Evolutionary conservation across 1,140 invertebrate genomes (phyloP).

Genomic region (Drosophila gunungcola): DNA sequence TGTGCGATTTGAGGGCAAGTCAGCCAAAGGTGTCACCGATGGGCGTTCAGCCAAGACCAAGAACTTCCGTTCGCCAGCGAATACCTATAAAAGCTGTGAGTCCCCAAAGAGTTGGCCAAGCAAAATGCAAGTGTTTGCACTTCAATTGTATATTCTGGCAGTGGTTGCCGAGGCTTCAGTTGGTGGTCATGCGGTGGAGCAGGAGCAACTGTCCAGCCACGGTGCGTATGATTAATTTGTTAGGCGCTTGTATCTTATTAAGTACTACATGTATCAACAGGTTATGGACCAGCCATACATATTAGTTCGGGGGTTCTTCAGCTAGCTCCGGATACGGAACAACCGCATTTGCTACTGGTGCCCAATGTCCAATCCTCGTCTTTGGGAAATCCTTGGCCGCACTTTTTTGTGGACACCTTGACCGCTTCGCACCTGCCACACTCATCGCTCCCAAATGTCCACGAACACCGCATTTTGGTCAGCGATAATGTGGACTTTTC

Average conservation of each 20-base stretch:
- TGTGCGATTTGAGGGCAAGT: not conserved
- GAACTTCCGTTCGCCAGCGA: constrained; percentile 35
- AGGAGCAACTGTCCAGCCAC: constrained; percentile 10
- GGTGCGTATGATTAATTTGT: constrained; percentile 51
- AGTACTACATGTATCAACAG: constrained; percentile 4
- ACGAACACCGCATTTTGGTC: constrained; percentile 25
- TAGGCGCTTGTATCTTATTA: not conserved
- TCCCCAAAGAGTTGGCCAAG: not conserved
- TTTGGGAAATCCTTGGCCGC: constrained; percentile 25
- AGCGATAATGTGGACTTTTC: constrained; percentile 62
- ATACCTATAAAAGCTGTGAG: constrained; percentile 45
- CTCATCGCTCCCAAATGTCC: constrained; percentile 3
- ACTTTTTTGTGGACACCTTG: constrained; percentile 40
- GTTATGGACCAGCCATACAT: constrained; percentile 58
- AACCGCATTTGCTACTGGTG: constrained; percentile 45
- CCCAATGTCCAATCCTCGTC: constrained; percentile 11
- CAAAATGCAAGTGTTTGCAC: constrained; percentile 34
- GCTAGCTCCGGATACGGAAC: constrained; percentile 45
- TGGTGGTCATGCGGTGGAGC: constrained; percentile 4
- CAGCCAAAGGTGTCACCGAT: constrained; percentile 47
- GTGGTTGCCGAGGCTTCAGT: not conserved
- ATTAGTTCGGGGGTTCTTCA: constrained; percentile 67
- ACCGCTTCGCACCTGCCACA: constrained; percentile 31
- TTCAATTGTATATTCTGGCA: constrained; percentile 15
- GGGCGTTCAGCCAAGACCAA: constrained; percentile 59